Base-by-base conservation (phyloP, 2,888 invertebrate species). In the Clostera curtula region DNA sequence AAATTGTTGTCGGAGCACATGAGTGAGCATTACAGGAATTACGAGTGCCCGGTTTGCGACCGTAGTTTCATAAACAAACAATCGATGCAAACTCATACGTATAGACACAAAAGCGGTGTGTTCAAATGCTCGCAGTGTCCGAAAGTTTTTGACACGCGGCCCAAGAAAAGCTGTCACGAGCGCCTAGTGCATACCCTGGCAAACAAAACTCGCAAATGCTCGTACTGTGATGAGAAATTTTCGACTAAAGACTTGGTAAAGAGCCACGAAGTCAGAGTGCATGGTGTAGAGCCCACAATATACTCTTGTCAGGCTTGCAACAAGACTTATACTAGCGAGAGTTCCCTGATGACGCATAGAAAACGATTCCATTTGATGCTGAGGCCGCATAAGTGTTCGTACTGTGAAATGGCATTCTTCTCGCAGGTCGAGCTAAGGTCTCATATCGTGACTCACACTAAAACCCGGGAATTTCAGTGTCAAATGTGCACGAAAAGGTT, bases 381-480 rank as follows among this genome's bases (percentile, higher is more conserved):
- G 7, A 60, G 22, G 62, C 70, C 32, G 32, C 49, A 49, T 9
- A 32, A 64, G n/a, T 85, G 85, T 20, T 43, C 55, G 0, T 48
- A 63, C 1, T 85, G 85, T 18, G 72, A 70, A 1, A 75, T 70
- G 43, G 58, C 59, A 1, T 73, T 72, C n/a, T 50, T 39, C 13
- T 50, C 49, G 1, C 32, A 31, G 4, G 36, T 49, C 1, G 49
- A 49, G 24, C 49, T 65, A 6, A 33, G 23, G 1, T 50, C 59
- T 1, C 65, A 65, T 22, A 40, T 48, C 11, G 44, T 52, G 0
- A 56, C 56, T 2, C 64, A 65, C 29, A 46, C 40, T 0, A 49
- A 54, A 16, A 47, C 56, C 0, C 50, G 46, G 13, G 38, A 50
- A 9, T 56, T 50, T 5, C 43, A 41, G 12, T 59, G 59, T 20